These are phyloP conservation scores for Anguilla japonica DNA, from an alignment of 2,113 vertebrate genomes.

Conservation along the genomic window DNA sequence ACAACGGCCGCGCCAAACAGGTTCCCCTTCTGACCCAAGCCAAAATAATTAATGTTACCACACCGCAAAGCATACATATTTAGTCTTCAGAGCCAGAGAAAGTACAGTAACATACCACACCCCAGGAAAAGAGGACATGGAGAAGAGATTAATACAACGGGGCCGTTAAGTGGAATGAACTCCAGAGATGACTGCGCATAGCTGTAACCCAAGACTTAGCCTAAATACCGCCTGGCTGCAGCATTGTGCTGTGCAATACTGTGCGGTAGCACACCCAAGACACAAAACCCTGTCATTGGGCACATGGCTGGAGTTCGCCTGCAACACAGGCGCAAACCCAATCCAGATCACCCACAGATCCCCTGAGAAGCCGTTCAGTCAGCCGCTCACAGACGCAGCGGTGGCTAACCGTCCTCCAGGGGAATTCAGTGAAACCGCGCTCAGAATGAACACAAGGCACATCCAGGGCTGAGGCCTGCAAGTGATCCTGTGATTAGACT, in stretches of 20 bases:
- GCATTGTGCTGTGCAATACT: background rate
- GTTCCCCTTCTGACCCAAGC: background rate
- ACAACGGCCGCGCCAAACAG: too few relatives aligned
- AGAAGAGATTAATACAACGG: background rate
- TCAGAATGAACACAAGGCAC: background rate
- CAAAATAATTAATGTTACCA: background rate
- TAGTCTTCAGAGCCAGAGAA: background rate
- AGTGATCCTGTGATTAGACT: background rate
- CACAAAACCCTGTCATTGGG: background rate
- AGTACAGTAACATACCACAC: background rate
- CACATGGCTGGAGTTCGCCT: background rate
- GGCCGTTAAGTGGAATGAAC: background rate
- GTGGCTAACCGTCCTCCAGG: background rate
- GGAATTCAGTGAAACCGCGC: background rate
- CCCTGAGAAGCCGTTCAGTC: background rate
- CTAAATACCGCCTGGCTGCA: background rate
- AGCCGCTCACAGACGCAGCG: too few relatives aligned
- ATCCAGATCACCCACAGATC: background rate
- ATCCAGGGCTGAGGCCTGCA: background rate
- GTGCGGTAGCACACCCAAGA: background rate
- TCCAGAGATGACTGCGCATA: background rate
- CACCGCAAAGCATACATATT: background rate
- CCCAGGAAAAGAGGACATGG: background rate
- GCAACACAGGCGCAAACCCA: background rate
- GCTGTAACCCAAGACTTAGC: background rate